Evolutionary conservation across 2,797 vertebrate species (phyloP).

Genomic region (Aquila chrysaetos): DNA sequence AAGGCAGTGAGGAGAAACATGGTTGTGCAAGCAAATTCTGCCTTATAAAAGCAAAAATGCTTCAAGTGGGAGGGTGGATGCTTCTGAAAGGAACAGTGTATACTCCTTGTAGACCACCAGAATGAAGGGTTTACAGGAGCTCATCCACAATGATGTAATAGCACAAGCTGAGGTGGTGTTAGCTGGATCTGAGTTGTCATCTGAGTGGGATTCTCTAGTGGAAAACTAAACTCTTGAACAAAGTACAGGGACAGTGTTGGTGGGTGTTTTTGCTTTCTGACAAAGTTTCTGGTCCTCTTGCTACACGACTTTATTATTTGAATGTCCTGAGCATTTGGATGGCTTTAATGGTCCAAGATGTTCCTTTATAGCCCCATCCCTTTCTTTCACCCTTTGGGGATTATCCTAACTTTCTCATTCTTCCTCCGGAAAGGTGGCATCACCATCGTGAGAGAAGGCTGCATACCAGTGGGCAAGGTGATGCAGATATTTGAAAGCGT

Average conservation of each 20-base stretch:
- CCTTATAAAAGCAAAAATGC: neutral
- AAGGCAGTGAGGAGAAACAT: neutral
- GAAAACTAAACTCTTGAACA: neutral
- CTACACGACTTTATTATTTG: neutral
- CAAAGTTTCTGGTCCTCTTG: neutral
- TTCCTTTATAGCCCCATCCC: neutral
- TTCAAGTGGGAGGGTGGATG: neutral
- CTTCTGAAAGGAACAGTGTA: neutral
- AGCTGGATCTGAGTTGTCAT: neutral
- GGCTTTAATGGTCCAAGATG: neutral
- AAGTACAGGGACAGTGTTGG: neutral
- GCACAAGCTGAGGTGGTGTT: neutral
- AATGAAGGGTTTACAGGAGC: neutral
- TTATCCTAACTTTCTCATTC: neutral
- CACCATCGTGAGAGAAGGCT: conserved; percentile 85
- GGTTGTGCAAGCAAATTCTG: neutral
- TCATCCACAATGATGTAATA: neutral
- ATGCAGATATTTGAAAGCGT: conserved; percentile 83
- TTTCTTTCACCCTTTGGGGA: neutral
- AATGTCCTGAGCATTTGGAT: neutral
- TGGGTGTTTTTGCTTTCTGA: neutral
- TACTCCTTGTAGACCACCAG: neutral
- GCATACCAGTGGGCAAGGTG: conserved; percentile 81
- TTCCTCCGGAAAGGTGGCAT: conserved; percentile 74
- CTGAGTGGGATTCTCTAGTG: neutral